phyloP scores from a whole-genome alignment of 2,113 vertebrate species.

The Ivindomyrus marchei region DNA sequence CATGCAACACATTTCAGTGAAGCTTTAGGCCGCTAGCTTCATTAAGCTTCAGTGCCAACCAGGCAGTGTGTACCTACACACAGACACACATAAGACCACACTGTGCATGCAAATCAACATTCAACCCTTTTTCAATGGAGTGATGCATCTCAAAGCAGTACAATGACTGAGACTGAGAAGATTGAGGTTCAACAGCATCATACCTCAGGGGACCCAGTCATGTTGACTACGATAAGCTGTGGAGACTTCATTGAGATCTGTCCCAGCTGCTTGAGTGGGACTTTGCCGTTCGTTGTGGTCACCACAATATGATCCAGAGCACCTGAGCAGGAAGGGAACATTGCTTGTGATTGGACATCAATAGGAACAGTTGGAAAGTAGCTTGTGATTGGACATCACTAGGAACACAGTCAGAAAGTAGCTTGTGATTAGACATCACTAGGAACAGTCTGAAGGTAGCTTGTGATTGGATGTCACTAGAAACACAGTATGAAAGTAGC shows the following conservation, averaged over 20 bases:
- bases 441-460: neutral
- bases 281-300: slow-evolving; percentile 78
- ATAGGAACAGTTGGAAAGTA: neutral
- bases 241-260: slow-evolving; percentile 91
- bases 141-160: neutral
- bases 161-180: neutral
- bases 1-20: neutral
- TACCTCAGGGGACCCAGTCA: slow-evolving; percentile 90
- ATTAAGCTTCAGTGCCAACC: neutral
- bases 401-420: neutral
- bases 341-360: neutral
- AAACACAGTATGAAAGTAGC: neutral
- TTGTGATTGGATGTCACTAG: neutral
- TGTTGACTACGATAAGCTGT: slow-evolving; percentile 83
- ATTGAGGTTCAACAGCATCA: slow-evolving; percentile 30
- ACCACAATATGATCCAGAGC: slow-evolving; percentile 84
- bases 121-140: neutral
- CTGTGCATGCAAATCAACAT: neutral
- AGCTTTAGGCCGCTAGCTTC: neutral
- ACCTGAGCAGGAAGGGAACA: slow-evolving; percentile 55
- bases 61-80: neutral
- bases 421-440: too few relatives aligned
- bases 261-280: slow-evolving; percentile 88
- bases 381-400: neutral
- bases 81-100: neutral